Evolutionary conservation across 2,888 invertebrate species (phyloP), one percentile per base, ranked within the genome.

Genomic region (Leucophora obtusa): DNA sequence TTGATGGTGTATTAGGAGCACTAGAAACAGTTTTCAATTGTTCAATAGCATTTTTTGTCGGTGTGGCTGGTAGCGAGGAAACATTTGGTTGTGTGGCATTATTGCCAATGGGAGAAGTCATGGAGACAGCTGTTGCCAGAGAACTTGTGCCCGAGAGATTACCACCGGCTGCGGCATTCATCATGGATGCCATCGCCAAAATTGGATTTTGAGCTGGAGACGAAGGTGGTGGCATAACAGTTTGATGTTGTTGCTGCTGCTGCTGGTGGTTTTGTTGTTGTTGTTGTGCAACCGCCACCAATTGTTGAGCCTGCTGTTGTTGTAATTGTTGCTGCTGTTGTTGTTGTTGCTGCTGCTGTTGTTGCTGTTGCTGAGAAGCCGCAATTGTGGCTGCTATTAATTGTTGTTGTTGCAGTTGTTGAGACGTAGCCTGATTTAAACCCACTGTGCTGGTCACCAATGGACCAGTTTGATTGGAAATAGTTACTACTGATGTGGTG

Each of bases 181-280:
- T 88, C 87, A 89, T 87, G 11, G 89, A 87, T 1, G 91, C 86
- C 86, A 89, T 89, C 11, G 89, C 88, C 66, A 90, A 85, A 88
- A 92, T 84, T 88, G 93, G 79, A 90, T 91, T 87, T 89, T 89
- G 85, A 66, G 90, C 84, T 76, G 89, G 85, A 17, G 89, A 85
- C 28, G 89, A 84, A 0, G 89, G 72, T 38, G 71, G 72, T n/a
- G 82, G 70, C 50, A 82, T 75, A 35, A 74, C 73, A 18, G 80
- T 80, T 71, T 81, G 80, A 21, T 68, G 82, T 11, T 84, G 76
- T 14, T 82, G 82, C 1, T 62, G 63, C 43, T 60, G 84, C 51
- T 68, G 82, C n/a, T 65, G 74, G 28, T 70, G 75, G 9, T 71
- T 83, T 53, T 91, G 92, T 79, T 92, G 92, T 69, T 92, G 92